These are phyloP conservation scores for Silurus meridionalis DNA, from an alignment of 2,113 vertebrate genomes.

Conservation along the genomic window DNA sequence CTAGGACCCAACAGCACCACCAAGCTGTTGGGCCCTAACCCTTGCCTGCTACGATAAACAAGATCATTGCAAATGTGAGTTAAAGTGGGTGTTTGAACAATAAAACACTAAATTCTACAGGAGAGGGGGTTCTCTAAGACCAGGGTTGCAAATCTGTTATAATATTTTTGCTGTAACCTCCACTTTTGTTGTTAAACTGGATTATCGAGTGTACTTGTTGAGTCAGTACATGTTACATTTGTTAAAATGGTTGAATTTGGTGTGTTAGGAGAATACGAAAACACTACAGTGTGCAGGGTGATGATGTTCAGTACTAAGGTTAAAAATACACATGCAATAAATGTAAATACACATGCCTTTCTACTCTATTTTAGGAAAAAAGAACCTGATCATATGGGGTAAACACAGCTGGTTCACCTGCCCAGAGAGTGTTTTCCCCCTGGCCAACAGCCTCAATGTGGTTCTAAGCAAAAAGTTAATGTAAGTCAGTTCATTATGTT, in stretches of 20 bases:
- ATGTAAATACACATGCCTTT: not conserved
- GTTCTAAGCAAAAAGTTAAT: conserved; percentile 69
- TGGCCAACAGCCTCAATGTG: conserved; percentile 68
- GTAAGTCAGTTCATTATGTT: conserved; percentile 55
- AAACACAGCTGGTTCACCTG: conserved; percentile 64
- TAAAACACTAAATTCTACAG: not conserved
- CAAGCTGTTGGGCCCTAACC: no score
- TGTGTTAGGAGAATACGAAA: not conserved
- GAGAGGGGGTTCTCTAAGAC: not conserved
- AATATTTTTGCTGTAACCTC: no score
- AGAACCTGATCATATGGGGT: conserved; percentile 77
- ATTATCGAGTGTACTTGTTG: no score
- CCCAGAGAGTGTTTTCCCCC: conserved; percentile 60
- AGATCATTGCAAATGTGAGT: no score
- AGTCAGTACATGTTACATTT: no score
- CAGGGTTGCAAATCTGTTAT: not conserved
- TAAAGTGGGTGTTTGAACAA: not conserved
- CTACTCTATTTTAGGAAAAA: conserved; percentile 64
- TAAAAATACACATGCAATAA: not conserved
- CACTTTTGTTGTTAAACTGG: no score
- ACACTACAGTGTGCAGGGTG: not conserved
- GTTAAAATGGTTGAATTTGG: not conserved
- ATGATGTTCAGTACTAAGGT: not conserved
- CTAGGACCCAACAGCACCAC: no score
- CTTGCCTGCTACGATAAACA: no score